phyloP scores from a whole-genome alignment of 2,797 vertebrate species.

The Pogoniulus pusillus region DNA sequence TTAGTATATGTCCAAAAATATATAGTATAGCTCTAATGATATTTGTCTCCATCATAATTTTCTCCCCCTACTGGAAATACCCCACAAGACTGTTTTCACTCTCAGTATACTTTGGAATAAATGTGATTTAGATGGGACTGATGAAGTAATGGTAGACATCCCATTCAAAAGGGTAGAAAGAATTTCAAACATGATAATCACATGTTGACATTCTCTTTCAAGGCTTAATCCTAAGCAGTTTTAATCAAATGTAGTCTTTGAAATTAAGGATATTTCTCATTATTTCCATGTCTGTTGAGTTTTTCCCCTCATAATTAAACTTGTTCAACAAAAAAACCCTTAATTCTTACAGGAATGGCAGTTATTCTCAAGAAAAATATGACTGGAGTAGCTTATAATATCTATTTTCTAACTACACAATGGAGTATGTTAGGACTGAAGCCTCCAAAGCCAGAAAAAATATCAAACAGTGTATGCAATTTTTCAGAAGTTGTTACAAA shows the following conservation, averaged over 20 bases:
- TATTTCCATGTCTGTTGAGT: background rate
- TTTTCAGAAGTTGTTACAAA: slow-evolving; percentile 49
- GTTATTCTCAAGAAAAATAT: background rate
- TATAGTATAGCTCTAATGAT: background rate
- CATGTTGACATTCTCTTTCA: background rate
- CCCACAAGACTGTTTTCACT: background rate
- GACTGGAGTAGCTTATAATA: background rate
- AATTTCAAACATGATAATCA: background rate
- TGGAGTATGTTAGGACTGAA: background rate
- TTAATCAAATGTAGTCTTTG: background rate
- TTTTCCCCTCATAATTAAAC: background rate
- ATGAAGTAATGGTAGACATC: background rate
- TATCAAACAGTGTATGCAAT: background rate
- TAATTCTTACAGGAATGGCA: background rate
- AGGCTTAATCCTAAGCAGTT: background rate
- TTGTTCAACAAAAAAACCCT: background rate
- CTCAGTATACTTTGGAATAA: background rate
- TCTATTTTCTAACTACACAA: background rate
- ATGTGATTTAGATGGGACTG: background rate
- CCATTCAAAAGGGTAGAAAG: background rate
- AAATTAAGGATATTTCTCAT: background rate
- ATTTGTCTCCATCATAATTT: background rate
- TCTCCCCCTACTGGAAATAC: slow-evolving; percentile 49
- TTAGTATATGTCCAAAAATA: background rate
- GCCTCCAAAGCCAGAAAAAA: background rate